These are phyloP conservation scores for Xiphophorus birchmanni DNA, from an alignment of 2,797 vertebrate species.

Conservation along the genomic window DNA sequence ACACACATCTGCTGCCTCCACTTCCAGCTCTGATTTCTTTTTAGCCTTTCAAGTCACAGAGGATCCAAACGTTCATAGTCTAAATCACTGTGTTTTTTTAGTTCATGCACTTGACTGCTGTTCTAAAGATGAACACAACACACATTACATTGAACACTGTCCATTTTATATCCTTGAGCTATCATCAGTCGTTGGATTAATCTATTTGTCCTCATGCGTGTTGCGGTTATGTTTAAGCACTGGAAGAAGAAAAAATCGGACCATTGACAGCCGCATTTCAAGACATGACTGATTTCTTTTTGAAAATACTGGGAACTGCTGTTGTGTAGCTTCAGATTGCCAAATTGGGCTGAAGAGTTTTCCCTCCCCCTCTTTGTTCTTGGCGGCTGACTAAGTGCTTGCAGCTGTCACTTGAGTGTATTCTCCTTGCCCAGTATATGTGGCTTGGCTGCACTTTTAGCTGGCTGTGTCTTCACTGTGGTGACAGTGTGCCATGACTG, in stretches of 20 bases:
- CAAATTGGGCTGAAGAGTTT: constrained; percentile 69
- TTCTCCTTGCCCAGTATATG: constrained; percentile 70
- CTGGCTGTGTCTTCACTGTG: constrained; percentile 75
- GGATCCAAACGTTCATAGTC: constrained; percentile 10
- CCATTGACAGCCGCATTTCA: constrained; percentile 55
- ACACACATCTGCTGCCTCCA: constrained; percentile 55
- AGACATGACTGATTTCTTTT: constrained; percentile 57
- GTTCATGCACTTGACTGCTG: constrained; percentile 13
- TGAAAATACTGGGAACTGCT: constrained; percentile 68
- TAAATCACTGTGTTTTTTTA: constrained; percentile 21
- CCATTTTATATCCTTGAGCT: constrained; percentile 31
- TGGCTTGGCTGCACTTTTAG: constrained; percentile 77
- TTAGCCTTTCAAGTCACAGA: constrained; percentile 32
- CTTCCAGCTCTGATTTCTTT: constrained; percentile 24
- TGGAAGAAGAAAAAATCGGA: constrained; percentile 27
- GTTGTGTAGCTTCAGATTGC: constrained; percentile 60
- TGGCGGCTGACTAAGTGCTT: constrained; percentile 75
- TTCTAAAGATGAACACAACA: constrained; percentile 33
- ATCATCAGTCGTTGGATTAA: constrained; percentile 29
- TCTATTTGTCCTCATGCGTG: constrained; percentile 37
- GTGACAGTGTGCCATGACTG: constrained; percentile 79
- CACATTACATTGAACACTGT: constrained; percentile 31
- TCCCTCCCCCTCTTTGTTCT: constrained; percentile 71
- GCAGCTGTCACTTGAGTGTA: constrained; percentile 79
- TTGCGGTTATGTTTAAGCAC: constrained; percentile 47